Base-by-base conservation (phyloP, 2,797 vertebrate species). In the Clamator glandarius region DNA sequence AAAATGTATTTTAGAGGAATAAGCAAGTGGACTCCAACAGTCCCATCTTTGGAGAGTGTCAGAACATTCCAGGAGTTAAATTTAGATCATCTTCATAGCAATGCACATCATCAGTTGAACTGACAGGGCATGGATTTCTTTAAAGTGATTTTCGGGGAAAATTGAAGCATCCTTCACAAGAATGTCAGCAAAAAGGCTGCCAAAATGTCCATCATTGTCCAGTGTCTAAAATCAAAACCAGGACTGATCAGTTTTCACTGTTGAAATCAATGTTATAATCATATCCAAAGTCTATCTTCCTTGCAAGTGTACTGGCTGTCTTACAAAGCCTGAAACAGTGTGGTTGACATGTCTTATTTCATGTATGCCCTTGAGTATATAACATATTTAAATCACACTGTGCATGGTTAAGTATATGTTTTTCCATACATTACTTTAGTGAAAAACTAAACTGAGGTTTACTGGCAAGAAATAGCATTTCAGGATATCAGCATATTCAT, bases 401-500 rank as follows among this genome's bases (percentile, higher is more conserved):
- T 64, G n/a, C 61, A 78, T 33, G 59, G 73, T 46, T 90, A 64
- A 84, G 50, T 58, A 46, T 72, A 44, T 77, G 28, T 85, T 83
- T 94, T 93, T 78, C 79, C 68, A 89, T 61, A 74, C 6, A 16
- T 61, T 91, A 25, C 82, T 91, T 95, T 28, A 87, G 35, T 62
- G 70, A 87, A 89, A 95, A 96, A 52, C 62, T 84, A 78, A 89
- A 87, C 76, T 18, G 68, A 64, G 28, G 33, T 51, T 96, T 91
- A 89, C 81, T 82, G 93, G 73, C 39, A 80, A 7, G 33, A 78
- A 91, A 31, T 31, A 77, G 46, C 50, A 62, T 92, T 96, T 93
- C 64, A 72, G 35, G 23, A 46, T 59, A 76, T 93, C 93, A 94
- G 89, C 89, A 59, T 93, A 89, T 91, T 91, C 55, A 25, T 57